These are phyloP conservation scores for Lamellibrachia luymesi DNA, from an alignment of 1,140 invertebrate genomes.

Conservation along the genomic window DNA sequence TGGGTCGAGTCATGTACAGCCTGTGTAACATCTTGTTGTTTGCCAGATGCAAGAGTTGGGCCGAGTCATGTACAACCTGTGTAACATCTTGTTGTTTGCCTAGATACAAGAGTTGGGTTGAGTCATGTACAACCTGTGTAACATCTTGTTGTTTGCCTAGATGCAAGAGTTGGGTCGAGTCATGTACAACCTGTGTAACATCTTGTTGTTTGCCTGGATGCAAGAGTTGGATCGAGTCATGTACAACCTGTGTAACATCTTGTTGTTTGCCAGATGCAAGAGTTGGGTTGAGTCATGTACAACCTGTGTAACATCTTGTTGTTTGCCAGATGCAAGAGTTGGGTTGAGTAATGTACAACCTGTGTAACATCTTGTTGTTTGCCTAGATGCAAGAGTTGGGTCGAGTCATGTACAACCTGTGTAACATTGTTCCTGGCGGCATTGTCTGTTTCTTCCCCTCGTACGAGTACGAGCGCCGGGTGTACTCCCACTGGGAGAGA, in stretches of 20 bases:
- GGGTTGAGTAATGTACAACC: too few species aligned
- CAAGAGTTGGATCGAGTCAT: too few species aligned
- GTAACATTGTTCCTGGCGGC: constrained; percentile 80
- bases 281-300: too few species aligned
- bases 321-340: too few species aligned
- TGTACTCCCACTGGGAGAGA: constrained; percentile 68
- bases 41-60: too few species aligned
- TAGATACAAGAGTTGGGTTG: constrained; percentile 79
- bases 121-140: constrained; percentile 69
- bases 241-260: too few species aligned
- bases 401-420: constrained; percentile 68
- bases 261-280: too few species aligned
- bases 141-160: constrained; percentile 50
- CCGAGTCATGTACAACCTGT: too few species aligned
- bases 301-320: too few species aligned
- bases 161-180: too few species aligned
- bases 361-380: not conserved
- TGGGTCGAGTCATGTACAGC: constrained; percentile 69
- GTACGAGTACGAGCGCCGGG: constrained; percentile 77
- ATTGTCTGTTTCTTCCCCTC: constrained; percentile 94
- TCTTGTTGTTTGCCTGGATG: too few species aligned
- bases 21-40: constrained; percentile 64
- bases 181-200: too few species aligned
- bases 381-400: constrained; percentile 76
- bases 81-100: constrained; percentile 8